Conservation (phyloP, 2,797 vertebrate genomes). For the Macroramphosus scolopax region DNA sequence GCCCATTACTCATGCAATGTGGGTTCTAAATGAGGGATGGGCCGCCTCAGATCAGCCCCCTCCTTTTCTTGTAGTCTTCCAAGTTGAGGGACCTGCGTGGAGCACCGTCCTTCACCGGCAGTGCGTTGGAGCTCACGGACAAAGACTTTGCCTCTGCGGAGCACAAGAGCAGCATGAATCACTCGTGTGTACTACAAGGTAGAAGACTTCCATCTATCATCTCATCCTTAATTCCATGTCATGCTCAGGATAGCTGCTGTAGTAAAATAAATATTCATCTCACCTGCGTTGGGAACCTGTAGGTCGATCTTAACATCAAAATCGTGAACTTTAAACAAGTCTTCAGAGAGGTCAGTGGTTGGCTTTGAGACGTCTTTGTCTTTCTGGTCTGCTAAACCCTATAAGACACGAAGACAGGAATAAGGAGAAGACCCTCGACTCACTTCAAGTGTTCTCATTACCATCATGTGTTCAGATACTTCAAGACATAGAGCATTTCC, state of each 20-base stretch:
- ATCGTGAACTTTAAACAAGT: conserved; percentile 98
- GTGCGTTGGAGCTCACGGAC: conserved; percentile 93
- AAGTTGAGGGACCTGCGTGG: conserved; percentile 95
- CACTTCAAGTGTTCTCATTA: neutral
- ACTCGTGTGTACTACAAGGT: too few relatives aligned
- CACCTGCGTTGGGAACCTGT: conserved; percentile 98
- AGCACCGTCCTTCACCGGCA: conserved; percentile 95
- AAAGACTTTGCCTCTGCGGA: conserved; percentile 92
- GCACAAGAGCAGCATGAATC: neutral
- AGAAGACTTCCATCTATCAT: too few relatives aligned
- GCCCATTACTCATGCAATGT: conserved; percentile 82
- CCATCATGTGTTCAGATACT: neutral
- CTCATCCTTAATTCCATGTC: too few relatives aligned
- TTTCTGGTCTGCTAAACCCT: conserved; percentile 81
- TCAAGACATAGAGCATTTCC: too few relatives aligned
- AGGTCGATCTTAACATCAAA: conserved; percentile 99
- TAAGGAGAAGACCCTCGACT: neutral
- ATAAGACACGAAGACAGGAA: conserved; percentile 11
- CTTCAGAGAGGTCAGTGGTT: conserved; percentile 96
- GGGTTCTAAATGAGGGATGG: conserved; percentile 47
- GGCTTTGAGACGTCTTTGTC: conserved; percentile 93
- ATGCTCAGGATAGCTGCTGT: too few relatives aligned
- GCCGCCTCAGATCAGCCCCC: conserved; percentile 92
- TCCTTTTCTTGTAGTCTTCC: conserved; percentile 99
- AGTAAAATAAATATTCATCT: conserved; percentile 28